Evolutionary conservation across 2,888 invertebrate species (phyloP).

Genomic region (Lissocephala sabroskyi): DNA sequence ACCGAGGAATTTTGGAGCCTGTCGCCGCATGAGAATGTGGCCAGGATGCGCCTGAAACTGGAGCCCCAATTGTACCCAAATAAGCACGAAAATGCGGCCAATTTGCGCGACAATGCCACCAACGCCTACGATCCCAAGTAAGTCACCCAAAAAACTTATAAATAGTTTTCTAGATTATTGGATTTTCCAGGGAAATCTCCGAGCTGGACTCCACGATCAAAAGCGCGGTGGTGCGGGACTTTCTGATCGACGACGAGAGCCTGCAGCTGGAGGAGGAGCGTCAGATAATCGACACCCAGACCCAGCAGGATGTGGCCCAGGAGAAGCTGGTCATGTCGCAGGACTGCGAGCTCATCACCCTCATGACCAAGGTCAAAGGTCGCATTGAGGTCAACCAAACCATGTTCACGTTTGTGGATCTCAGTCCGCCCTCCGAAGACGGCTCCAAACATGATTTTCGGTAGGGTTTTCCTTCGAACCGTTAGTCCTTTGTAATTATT

Average conservation of each 20-base stretch:
- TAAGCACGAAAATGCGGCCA: conserved; percentile 76
- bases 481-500: not conserved
- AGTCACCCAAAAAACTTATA: conserved; percentile 6
- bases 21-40: conserved; percentile 77
- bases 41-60: conserved; percentile 77
- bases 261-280: conserved; percentile 73
- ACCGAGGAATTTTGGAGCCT: conserved; percentile 75
- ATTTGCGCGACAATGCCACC: conserved; percentile 75
- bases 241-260: conserved; percentile 72
- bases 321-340: conserved; percentile 77
- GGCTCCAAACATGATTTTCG: conserved; percentile 73
- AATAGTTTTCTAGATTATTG: not conserved
- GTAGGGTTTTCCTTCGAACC: conserved; percentile 43
- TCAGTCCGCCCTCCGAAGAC: conserved; percentile 74
- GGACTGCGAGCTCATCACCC: conserved; percentile 77
- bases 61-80: conserved; percentile 76
- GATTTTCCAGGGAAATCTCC: conserved; percentile 61
- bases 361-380: conserved; percentile 77
- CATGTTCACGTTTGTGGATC: conserved; percentile 76
- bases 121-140: conserved; percentile 69
- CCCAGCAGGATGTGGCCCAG: conserved; percentile 73
- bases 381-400: conserved; percentile 77
- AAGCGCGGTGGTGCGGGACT: conserved; percentile 72
- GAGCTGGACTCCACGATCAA: conserved; percentile 72
- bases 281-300: conserved; percentile 69